Base-by-base conservation (phyloP, 2,113 vertebrate species). In the Alligator sinensis region DNA sequence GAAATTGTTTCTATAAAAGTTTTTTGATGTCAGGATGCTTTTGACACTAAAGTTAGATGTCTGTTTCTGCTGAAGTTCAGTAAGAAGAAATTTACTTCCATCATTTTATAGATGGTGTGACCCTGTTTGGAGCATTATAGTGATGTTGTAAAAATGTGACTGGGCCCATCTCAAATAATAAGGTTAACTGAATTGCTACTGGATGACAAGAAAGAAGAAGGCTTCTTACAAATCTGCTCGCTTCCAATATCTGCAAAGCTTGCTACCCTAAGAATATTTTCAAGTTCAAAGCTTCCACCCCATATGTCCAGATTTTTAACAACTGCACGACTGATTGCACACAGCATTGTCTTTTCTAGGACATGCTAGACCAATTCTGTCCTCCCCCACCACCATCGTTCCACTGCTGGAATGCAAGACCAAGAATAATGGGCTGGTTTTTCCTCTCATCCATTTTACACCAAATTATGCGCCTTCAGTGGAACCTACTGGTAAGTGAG, bases 1-100 rank as follows among this genome's bases (percentile, higher is more conserved):
- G 11, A 87, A 96, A 89, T 76, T 87, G 84, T 91, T 90, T 80
- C 66, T 64, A 2, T 89, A 84, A 91, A 75, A 19, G 34, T 93
- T 92, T 79, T 54, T 91, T 47, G 77, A 85, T 82, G 59, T 91
- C 54, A 88, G 38, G 18, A 30, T 88, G 12, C 2, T 70, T 93
- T 30, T 87, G 60, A 19, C 64, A 95, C 38, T 80, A 76, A 4
- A 62, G 28, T 80, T 94, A 80, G 38, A 87, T 82, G 88, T 93
- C 28, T 64, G 21, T 89, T 64, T 82, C 90, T 86, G 75, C 47
- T 85, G 30, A 93, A 91, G n/a, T 91, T 77, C 21, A 83, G 64
- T 70, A 30, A 61, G 85, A 96, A 91, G 18, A 8, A 72, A 84
- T 94, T 92, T 93, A 61, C 12, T 88, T 68, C 5, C 34, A 93